Base-by-base conservation (phyloP, 1,140 invertebrate genomes). In the Antheraea mylitta region DNA sequence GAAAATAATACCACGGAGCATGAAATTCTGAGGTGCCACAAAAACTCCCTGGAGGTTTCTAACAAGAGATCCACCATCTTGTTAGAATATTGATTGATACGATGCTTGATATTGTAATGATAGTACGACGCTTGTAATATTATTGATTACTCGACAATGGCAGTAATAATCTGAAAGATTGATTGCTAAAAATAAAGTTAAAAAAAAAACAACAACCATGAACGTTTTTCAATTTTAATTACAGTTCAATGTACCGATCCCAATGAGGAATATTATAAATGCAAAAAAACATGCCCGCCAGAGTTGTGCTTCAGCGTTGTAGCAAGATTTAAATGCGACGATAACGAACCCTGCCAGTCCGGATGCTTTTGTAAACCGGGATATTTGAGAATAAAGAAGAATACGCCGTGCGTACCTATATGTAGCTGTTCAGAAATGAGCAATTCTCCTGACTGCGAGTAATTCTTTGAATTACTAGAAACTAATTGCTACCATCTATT, bases 331-430 rank as follows among this genome's bases (percentile, higher is more conserved):
- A 63, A 70, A 38, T 75, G 73, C 36, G 58, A 58, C 2, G 10
- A 45, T 8, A 30, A 42, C 0, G 22, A 67, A 19, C 58, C 68
- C 10, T 64, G 37, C 19, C 16, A 18, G 19, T 22, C 68, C 1
- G 70, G 73, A 4, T 75, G 73, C 22, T 16, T 61, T 4, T 75
- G 73, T 48, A 70, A 72, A 18, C 36, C 65, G 9, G 73, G 73
- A 2, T 72, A 65, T 19, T 45, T 66, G 36, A 67, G 70, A 22
- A n/a, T 48, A 11, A 58, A 62, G 3, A 9, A 22, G 0, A 45
- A n/a, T 8, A 67, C 65, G n/a, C 68, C 70, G 0, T 75, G 73
- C 37, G 64, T 72, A 62, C 70, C 70, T 0, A 16, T 42, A 4
- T 68, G 70, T 19, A 16, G 69, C 10, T 75, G 73, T n/a, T 53